phyloP scores from a whole-genome alignment of 1,140 invertebrate species.

The Orius laevigatus region DNA sequence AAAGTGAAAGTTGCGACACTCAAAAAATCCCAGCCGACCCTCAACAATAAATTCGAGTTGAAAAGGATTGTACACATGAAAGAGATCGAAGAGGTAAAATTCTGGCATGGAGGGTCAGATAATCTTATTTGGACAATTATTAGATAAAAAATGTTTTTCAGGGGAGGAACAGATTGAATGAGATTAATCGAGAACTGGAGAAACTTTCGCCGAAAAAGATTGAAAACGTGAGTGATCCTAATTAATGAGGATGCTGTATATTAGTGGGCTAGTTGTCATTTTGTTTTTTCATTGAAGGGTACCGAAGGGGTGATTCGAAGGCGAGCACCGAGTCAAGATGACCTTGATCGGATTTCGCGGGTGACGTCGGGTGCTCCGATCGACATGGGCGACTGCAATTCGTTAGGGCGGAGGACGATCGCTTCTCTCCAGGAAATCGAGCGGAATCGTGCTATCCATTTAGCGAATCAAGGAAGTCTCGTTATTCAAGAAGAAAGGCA shows the following conservation, averaged over 20 bases:
- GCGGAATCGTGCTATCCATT: slow-evolving; percentile 65
- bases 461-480: slow-evolving; percentile 79
- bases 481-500: slow-evolving; percentile 80
- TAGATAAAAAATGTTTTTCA: slow-evolving; percentile 18
- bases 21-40: slow-evolving; percentile 30
- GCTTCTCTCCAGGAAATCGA: slow-evolving; percentile 81
- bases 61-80: slow-evolving; percentile 40
- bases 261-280: neutral
- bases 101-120: neutral
- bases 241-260: too few relatives aligned
- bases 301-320: slow-evolving; percentile 8
- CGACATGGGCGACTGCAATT: slow-evolving; percentile 32
- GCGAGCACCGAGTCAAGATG: slow-evolving; percentile 42
- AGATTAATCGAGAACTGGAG: slow-evolving; percentile 37
- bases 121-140: too few relatives aligned
- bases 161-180: slow-evolving; percentile 36
- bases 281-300: slow-evolving; percentile 1
- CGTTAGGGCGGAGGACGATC: slow-evolving; percentile 64
- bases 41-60: slow-evolving; percentile 42
- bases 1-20: slow-evolving; percentile 36
- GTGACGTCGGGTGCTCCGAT: slow-evolving; percentile 67
- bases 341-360: slow-evolving; percentile 71
- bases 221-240: too few relatives aligned
- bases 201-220: neutral
- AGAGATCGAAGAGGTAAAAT: slow-evolving; percentile 40